A percentile compares a stretch with the other conserved stretches of the same genome.
These are phyloP conservation scores for Sylvicapra grimmia DNA, from an alignment of 2,113 vertebrate genomes.

Conservation along the genomic window DNA sequence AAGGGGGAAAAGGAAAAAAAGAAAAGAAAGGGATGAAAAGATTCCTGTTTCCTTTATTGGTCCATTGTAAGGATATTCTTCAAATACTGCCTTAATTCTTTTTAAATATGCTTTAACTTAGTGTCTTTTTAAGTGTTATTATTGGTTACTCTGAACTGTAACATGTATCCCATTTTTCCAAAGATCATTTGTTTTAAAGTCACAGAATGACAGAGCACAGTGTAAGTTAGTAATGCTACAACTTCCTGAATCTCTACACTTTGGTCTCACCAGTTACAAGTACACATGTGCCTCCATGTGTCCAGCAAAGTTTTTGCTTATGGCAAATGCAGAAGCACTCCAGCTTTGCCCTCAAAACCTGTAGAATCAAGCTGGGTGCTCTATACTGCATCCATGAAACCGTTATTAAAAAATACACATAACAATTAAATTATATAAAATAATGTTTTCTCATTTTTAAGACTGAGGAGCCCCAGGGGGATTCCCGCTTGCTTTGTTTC, in stretches of 20 bases:
- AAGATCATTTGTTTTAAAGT: background rate
- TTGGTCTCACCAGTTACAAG: background rate
- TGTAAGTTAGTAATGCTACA: background rate
- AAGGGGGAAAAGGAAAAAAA: too few species aligned
- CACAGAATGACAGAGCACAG: background rate
- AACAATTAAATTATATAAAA: background rate
- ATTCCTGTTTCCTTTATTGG: background rate
- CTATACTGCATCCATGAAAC: background rate
- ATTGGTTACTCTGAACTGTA: background rate
- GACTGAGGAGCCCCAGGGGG: background rate
- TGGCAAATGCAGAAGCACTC: background rate
- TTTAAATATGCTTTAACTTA: background rate
- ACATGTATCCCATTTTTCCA: background rate
- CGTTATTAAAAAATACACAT: background rate
- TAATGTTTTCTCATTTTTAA: background rate
- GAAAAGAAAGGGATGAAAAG: background rate
- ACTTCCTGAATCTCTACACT: background rate
- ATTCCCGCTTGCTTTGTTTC: background rate
- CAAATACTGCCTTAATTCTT: background rate
- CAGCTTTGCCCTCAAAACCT: background rate
- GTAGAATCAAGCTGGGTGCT: background rate
- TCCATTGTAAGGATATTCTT: background rate
- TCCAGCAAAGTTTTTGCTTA: background rate
- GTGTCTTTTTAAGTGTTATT: background rate
- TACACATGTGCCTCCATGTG: rapidly evolving